These are phyloP conservation scores for Eurois occulta DNA, from an alignment of 2,888 invertebrate genomes.

Conservation along the genomic window DNA sequence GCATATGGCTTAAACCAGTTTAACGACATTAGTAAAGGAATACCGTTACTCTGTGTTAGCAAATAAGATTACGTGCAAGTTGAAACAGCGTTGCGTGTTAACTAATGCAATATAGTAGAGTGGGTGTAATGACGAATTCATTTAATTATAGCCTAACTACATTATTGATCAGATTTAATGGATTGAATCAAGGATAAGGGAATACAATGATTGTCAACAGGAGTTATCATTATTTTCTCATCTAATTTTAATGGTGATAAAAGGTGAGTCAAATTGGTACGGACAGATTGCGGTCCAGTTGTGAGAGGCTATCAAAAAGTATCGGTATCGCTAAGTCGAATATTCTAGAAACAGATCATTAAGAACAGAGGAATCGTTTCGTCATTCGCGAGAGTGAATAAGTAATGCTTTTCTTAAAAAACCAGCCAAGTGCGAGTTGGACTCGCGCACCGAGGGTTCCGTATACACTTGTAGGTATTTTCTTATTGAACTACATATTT, in stretches of 20 bases:
- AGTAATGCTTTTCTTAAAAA: too few relatives aligned
- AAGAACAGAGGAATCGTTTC: neutral
- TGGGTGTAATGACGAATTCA: slow-evolving; percentile 56
- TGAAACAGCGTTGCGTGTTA: slow-evolving; percentile 58
- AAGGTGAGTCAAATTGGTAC: neutral
- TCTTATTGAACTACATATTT: too few relatives aligned
- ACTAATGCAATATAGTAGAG: slow-evolving; percentile 61
- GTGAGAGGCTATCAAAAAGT: neutral
- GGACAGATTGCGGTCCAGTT: neutral
- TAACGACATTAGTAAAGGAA: slow-evolving; percentile 62
- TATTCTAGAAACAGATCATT: neutral
- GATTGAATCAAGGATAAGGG: neutral
- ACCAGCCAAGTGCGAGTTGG: too few relatives aligned
- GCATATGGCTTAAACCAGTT: slow-evolving; percentile 35
- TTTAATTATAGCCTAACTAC: slow-evolving; percentile 50
- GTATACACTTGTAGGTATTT: too few relatives aligned
- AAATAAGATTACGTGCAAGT: slow-evolving; percentile 63
- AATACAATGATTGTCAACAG: neutral
- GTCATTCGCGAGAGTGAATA: neutral
- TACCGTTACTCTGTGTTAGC: slow-evolving; percentile 52
- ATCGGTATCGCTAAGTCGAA: neutral
- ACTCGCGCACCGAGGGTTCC: too few relatives aligned
- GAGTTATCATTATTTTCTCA: neutral
- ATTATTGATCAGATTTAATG: slow-evolving; percentile 45
- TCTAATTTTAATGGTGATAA: neutral